Evolutionary conservation across 2,888 invertebrate genomes (phyloP).

Genomic region (Brachypalpus laphriformis): DNA sequence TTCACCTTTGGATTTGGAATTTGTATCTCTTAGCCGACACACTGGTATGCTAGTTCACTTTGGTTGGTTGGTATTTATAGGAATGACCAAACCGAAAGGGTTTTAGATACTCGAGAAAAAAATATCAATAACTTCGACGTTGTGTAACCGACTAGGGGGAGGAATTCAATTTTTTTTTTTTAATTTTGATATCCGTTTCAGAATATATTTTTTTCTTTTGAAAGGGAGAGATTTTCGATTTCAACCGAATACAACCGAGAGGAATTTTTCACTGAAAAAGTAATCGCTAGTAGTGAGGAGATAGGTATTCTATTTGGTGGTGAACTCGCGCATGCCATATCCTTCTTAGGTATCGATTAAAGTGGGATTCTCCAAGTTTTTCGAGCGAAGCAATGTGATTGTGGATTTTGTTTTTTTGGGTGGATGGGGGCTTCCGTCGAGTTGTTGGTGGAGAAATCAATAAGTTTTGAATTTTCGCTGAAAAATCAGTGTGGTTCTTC

Average conservation of each 20-base stretch:
- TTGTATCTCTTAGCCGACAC: conserved; percentile 24
- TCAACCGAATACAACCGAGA: conserved; percentile 81
- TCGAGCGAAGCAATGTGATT: conserved; percentile 35
- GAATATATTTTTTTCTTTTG: neutral
- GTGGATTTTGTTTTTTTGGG: conserved; percentile 11
- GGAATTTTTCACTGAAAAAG: conserved; percentile 81
- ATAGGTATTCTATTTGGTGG: conserved; percentile 52
- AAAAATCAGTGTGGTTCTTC: neutral
- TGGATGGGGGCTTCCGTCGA: conserved; percentile 6
- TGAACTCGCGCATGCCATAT: conserved; percentile 65
- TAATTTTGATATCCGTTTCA: conserved; percentile 1
- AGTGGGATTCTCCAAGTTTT: conserved; percentile 37
- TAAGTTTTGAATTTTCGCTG: conserved; percentile 7
- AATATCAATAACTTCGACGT: neutral
- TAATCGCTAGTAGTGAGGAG: conserved; percentile 30
- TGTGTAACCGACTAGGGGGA: conserved; percentile 16
- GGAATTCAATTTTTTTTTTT: neutral
- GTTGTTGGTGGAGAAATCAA: conserved; percentile 47
- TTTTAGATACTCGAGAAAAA: too few species aligned
- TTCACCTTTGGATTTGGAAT: conserved; percentile 16
- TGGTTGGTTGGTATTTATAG: conserved; percentile 19
- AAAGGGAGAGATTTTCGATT: conserved; percentile 23
- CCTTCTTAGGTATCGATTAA: conserved; percentile 61
- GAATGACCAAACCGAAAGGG: conserved; percentile 37
- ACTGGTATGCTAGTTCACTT: conserved; percentile 17